Percentiles rank a stretch among this genome's conserved stretches.
Conservation (phyloP, 2,797 vertebrate genomes). For the Gadopsis marmoratus region DNA sequence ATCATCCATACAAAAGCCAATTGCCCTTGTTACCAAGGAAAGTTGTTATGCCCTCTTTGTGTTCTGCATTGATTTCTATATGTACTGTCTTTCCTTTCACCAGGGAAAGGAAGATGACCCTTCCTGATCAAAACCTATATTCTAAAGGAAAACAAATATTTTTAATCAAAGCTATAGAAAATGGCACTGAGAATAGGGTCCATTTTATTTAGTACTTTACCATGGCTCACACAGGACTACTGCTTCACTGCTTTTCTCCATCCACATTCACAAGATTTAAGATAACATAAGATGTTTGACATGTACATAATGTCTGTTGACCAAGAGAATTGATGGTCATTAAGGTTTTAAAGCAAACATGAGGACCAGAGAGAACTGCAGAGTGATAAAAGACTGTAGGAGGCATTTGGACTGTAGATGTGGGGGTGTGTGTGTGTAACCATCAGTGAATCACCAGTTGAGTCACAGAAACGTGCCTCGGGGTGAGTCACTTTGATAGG, state of each 20-base stretch:
- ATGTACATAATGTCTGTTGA: constrained; percentile 21
- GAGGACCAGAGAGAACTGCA: neutral
- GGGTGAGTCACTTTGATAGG: constrained; percentile 69
- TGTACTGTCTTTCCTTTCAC: neutral
- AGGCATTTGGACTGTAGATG: constrained; percentile 11
- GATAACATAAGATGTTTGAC: neutral
- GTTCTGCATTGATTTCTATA: neutral
- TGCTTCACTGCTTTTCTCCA: constrained; percentile 9
- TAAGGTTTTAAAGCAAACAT: constrained; percentile 1
- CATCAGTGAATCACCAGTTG: constrained; percentile 49
- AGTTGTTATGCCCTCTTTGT: neutral
- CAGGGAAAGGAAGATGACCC: neutral
- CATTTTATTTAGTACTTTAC: neutral
- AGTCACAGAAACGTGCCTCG: constrained; percentile 64
- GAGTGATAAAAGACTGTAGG: constrained; percentile 24
- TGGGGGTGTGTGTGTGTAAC: neutral
- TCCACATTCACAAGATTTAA: constrained; percentile 29
- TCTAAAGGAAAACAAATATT: neutral
- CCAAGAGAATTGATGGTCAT: constrained; percentile 12
- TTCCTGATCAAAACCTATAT: neutral
- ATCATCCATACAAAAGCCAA: neutral
- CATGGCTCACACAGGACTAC: neutral
- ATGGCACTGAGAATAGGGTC: neutral
- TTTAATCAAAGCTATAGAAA: neutral
- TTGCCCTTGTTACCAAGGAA: neutral